Base-by-base conservation (phyloP, 1,140 invertebrate genomes). In the Sipha flava region DNA sequence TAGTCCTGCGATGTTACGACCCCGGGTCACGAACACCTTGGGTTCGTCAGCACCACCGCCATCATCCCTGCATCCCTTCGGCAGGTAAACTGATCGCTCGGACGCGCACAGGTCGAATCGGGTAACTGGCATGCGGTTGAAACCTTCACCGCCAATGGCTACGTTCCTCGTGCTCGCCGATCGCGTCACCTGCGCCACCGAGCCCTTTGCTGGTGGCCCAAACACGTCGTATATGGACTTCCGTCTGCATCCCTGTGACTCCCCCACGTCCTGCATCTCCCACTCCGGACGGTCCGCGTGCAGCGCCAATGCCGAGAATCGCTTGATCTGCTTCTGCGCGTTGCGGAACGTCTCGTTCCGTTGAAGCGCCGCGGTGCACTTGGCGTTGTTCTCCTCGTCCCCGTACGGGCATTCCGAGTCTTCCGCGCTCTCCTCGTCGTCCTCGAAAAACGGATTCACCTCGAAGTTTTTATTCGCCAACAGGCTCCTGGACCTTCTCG, bases 391-490 rank as follows among this genome's bases (percentile, higher is more conserved):
- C 5, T 52, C 26, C 7, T 77, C 73, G 5, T 47, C 52, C 0
- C 43, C 52, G 54, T 80, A 80, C 10, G 37, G n/a, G 26, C 75
- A 68, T 84, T 92, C 91, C 2, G 91, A 92, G 14, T 89, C n/a
- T n/a, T n/a, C 90, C 83, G 91, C 90, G 64, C 90, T 90, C 31
- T 87, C 85, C 5, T 91, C 90, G 62, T 92, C 91, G 79, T 90
- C 89, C 75, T 92, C 89, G 81, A 91, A 88, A 80, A 88, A 88
- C 59, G 84, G 83, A 49, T 85, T 84, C 80, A 85, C 85, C 6
- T 82, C 81, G 12, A 82, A 83, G 37, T 86, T 82, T 16, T 86
- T 87, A 84, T 86, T 82, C 75, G 84, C 80, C 81, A 84, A 85
- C 34, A 90, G 82, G 49, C 89, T 90, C 83, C 88, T 87, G 0